Conservation (phyloP, 2,797 vertebrate genomes). For the Scolopax bukidnonensis region DNA sequence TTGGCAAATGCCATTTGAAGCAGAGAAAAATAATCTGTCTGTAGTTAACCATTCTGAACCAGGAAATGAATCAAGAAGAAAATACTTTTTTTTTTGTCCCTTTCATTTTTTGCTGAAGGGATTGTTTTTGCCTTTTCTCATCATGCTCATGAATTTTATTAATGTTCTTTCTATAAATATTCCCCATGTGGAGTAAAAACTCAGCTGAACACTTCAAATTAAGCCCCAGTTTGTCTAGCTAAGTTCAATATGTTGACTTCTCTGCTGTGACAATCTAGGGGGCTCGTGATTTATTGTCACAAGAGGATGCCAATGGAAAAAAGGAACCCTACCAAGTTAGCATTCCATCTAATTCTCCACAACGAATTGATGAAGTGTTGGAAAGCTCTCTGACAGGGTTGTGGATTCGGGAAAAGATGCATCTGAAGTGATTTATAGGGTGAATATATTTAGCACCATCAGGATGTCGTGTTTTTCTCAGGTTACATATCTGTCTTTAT, state of each 20-base stretch:
- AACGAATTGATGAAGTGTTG: constrained; percentile 3
- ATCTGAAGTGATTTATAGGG: neutral
- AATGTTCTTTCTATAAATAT: neutral
- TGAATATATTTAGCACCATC: neutral
- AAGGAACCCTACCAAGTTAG: neutral
- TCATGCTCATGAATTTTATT: neutral
- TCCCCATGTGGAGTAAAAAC: neutral
- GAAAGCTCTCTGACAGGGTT: neutral
- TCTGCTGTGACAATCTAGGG: neutral
- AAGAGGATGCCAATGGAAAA: neutral
- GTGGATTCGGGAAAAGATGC: neutral
- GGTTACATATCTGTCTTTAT: neutral
- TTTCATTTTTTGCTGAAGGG: neutral
- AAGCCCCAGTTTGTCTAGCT: neutral
- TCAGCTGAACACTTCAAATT: neutral
- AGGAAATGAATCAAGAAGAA: neutral
- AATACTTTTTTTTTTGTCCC: neutral
- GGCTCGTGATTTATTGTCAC: neutral
- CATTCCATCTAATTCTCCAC: neutral
- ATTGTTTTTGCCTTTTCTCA: neutral
- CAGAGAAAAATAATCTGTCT: neutral
- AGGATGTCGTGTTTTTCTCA: neutral
- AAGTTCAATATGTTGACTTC: neutral
- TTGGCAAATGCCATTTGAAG: neutral
- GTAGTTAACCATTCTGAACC: neutral